Base-by-base conservation (phyloP, 2,113 vertebrate species). In the Synodontis membranacea region DNA sequence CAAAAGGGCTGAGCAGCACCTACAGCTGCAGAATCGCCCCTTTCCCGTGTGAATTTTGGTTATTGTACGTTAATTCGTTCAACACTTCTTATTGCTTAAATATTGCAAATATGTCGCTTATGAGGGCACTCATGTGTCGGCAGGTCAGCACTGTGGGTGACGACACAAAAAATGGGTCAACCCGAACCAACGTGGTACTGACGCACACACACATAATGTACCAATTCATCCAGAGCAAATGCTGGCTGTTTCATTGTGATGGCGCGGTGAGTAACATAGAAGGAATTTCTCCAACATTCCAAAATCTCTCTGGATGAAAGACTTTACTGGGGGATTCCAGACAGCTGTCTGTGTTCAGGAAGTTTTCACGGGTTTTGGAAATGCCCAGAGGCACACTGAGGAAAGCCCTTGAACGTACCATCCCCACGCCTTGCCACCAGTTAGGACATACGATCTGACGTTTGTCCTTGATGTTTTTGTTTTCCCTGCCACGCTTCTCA, bases 401-500 rank as follows among this genome's bases (percentile, higher is more conserved):
- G 83, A 88, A 89, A 89, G 83, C 46, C 72, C 66, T 34, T 5
- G n/a, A 66, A 76, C 31, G 64, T 50, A 70, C n/a, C 80, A 74
- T 72, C 42, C 25, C 0, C 76, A 19, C 28, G 72, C 25, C 3
- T 81, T 70, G 25, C 75, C 86, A 15, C 21, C 86, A 31, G 44
- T 88, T 82, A 19, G 64, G 76, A 80, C 74, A 87, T 86, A 84
- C 88, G 87, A 80, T 86, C 88, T 88, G 87, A 75, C 44, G 42
- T 52, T 66, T 78, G 89, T 85, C 83, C 50, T 80, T 85, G 17
- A 83, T 62, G 78, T 88, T 82, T 88, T 76, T 70, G 60, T 86
- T 50, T 92, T 88, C 92, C 92, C 91, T 91, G 90, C 72, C 50
- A 89, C 80, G 70, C 82, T 91, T 88, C 86, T 85, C 34, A 1